phyloP scores from a whole-genome alignment of 2,797 vertebrate species.

The Bovichtus diacanthus region DNA sequence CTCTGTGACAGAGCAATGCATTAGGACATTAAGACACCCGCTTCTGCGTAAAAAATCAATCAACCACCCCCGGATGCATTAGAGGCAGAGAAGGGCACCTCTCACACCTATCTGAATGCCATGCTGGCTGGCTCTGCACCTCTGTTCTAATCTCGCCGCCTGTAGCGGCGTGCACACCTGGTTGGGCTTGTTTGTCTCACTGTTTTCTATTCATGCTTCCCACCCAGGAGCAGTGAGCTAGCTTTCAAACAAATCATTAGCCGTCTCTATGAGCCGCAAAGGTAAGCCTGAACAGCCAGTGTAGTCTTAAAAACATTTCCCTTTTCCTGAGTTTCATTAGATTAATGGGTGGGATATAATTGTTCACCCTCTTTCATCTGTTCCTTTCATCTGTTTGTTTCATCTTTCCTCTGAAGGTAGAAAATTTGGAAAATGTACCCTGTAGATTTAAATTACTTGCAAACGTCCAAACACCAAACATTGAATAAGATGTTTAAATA shows the following conservation, averaged over 20 bases:
- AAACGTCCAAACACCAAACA: conserved; percentile 1
- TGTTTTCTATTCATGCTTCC: conserved; percentile 57
- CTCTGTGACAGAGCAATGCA: conserved; percentile 87
- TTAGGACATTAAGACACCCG: conserved; percentile 87
- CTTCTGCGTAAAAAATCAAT: conserved; percentile 84
- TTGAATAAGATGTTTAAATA: not conserved
- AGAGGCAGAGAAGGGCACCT: conserved; percentile 81
- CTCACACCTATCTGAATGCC: conserved; percentile 61
- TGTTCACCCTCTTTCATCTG: conserved; percentile 30
- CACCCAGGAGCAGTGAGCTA: conserved; percentile 43
- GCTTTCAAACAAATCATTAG: conserved; percentile 64
- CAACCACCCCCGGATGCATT: conserved; percentile 78
- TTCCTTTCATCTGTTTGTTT: conserved; percentile 40
- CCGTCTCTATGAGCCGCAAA: conserved; percentile 30
- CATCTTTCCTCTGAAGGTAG: conserved; percentile 27
- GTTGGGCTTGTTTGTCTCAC: conserved; percentile 57
- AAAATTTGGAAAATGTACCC: conserved; percentile 1
- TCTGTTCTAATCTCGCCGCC: conserved; percentile 34
- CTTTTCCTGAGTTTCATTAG: conserved; percentile 4
- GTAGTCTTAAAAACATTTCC: not conserved
- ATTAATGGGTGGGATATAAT: conserved; percentile 39
- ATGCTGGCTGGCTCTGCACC: conserved; percentile 36
- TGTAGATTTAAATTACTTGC: conserved; percentile 13
- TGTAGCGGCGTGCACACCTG: conserved; percentile 59
- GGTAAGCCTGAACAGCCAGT: conserved; percentile 7